Base-by-base conservation (phyloP, 2,113 vertebrate genomes). In the Psettodes erumei region DNA sequence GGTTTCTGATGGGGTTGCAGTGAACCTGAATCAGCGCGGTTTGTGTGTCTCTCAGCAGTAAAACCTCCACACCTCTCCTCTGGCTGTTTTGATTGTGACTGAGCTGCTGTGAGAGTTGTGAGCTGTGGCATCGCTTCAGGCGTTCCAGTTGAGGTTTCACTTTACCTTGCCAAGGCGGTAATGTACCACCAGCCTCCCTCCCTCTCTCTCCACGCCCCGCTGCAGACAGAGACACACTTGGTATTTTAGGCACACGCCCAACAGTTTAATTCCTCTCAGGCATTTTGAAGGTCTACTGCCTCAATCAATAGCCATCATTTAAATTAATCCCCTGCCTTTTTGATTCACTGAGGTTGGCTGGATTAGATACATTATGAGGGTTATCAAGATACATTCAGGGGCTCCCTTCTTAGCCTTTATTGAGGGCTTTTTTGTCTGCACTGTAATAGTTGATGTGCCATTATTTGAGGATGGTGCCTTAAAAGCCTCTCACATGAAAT, bases 231-330 rank as follows among this genome's bases (percentile, higher is more conserved):
- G 7, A 51, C 53, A 19, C 42, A 9, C 67, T 91, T 71, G 50
- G 69, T 71, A 87, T 87, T 83, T 87, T 61, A 61, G 71, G 83
- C 90, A 88, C 87, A 84, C 61, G 79, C 61, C 58, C 76, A 75
- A 67, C 53, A 68, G 25, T 85, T 86, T 79, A 83, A 90, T 87
- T 92, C 68, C 87, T 85, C 70, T 69, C 79, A 73, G 79, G 83
- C 77, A 74, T 76, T 90, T 86, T 85, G 85, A 82, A 77, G 79
- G 76, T 78, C 60, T 67, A 70, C 80, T 88, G 87, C 79, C 51
- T 89, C 75, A 88, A 84, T 90, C 89, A 81, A 88, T 85, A 84
- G 61, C 70, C 59, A 84, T 86, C 68, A 65, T 88, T 92, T 89
- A 90, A 87, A 91, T 89, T 50, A 88, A 90, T 86, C 81, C 70